Conservation (phyloP, 2,113 vertebrate species). For the Dromas ardeola region DNA sequence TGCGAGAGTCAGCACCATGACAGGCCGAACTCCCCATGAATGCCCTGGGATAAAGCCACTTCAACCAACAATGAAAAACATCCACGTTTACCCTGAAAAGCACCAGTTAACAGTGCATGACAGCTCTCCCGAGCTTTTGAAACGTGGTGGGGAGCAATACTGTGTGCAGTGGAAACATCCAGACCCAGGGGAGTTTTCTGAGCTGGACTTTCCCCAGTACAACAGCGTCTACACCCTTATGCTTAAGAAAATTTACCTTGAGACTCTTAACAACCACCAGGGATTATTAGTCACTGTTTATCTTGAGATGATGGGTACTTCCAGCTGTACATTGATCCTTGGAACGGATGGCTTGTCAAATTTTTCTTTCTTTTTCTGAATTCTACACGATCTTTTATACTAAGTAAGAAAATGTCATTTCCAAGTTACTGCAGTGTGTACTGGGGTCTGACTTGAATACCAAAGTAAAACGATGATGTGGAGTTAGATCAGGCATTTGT, state of each 20-base stretch:
- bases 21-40: background rate
- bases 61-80: background rate
- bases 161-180: background rate
- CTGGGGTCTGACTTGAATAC: background rate
- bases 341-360: background rate
- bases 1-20: background rate
- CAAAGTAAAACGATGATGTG: background rate
- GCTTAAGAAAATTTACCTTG: background rate
- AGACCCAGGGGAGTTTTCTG: background rate
- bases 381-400: background rate
- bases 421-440: background rate
- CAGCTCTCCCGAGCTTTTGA: background rate
- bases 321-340: background rate
- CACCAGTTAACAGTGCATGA: background rate
- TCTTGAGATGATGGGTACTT: background rate
- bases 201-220: conserved; percentile 25
- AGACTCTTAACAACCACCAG: background rate
- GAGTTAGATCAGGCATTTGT: background rate
- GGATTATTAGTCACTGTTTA: background rate
- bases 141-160: background rate
- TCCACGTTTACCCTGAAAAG: background rate
- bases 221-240: background rate
- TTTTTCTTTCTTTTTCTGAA: background rate
- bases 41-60: background rate
- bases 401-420: background rate